phyloP scores from a whole-genome alignment of 2,797 vertebrate genomes.

The Chaetodon trifasciatus region DNA sequence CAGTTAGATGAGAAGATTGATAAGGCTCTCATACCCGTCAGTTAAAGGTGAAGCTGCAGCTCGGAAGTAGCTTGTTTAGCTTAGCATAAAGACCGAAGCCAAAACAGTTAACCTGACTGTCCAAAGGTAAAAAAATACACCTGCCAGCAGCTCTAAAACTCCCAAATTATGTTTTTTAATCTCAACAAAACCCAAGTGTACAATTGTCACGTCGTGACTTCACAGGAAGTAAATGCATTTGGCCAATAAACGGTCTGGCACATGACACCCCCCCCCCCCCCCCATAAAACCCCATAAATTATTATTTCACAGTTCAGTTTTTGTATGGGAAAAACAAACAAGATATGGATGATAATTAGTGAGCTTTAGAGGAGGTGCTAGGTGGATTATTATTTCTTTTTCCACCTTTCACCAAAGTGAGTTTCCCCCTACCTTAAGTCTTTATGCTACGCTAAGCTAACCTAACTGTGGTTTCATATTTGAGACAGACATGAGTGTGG shows the following conservation, averaged over 20 bases:
- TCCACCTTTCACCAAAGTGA: too few relatives aligned
- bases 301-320: not conserved
- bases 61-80: not conserved
- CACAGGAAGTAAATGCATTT: too few relatives aligned
- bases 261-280: not conserved
- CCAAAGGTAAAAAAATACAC: not conserved
- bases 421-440: too few relatives aligned
- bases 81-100: not conserved
- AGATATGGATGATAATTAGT: not conserved
- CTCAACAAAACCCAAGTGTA: not conserved
- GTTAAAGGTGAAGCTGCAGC: not conserved
- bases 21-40: not conserved
- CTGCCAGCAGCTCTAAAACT: not conserved
- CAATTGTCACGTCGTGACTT: not conserved
- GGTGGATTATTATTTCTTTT: too few relatives aligned
- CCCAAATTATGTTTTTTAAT: not conserved
- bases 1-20: not conserved
- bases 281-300: not conserved
- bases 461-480: not conserved
- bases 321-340: not conserved
- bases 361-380: not conserved
- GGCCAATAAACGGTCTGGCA: not conserved
- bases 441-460: conserved; percentile 8
- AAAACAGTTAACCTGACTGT: not conserved
- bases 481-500: not conserved